Evolutionary conservation across 2,797 vertebrate genomes (phyloP).

Genomic region (Scyliorhinus canicula): DNA sequence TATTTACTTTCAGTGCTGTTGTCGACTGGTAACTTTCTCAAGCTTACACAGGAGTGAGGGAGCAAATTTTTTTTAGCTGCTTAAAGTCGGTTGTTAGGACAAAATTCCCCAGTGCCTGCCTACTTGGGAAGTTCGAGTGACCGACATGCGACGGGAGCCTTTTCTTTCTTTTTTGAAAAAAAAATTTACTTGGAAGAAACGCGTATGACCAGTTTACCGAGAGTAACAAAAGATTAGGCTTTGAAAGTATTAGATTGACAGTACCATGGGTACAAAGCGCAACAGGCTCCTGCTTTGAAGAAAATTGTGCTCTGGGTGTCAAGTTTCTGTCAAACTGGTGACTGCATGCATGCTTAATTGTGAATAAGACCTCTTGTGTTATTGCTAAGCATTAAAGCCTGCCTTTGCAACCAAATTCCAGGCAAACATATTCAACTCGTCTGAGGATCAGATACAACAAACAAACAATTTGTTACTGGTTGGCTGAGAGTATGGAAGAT

Average conservation of each 20-base stretch:
- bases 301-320: conserved; percentile 59
- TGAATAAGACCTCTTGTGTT: conserved; percentile 49
- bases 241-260: conserved; percentile 65
- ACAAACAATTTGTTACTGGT: not conserved
- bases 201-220: conserved; percentile 58
- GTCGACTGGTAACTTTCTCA: not conserved
- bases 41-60: not conserved
- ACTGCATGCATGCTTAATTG: conserved; percentile 50
- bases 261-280: conserved; percentile 64
- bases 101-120: not conserved
- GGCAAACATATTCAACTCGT: conserved; percentile 42
- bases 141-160: not conserved
- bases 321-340: conserved; percentile 58
- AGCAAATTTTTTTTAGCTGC: too few species aligned
- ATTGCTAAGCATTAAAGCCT: conserved; percentile 47
- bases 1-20: not conserved
- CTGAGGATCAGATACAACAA: conserved; percentile 44
- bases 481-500: not conserved
- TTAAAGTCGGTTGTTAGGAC: not conserved
- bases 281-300: conserved; percentile 68
- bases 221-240: conserved; percentile 57
- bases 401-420: conserved; percentile 43
- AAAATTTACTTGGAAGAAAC: conserved; percentile 49
- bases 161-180: not conserved
- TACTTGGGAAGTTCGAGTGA: not conserved